Percentiles rank a stretch among this genome's conserved stretches.
Conservation (phyloP, 2,113 vertebrate species). For the Colius striatus region DNA sequence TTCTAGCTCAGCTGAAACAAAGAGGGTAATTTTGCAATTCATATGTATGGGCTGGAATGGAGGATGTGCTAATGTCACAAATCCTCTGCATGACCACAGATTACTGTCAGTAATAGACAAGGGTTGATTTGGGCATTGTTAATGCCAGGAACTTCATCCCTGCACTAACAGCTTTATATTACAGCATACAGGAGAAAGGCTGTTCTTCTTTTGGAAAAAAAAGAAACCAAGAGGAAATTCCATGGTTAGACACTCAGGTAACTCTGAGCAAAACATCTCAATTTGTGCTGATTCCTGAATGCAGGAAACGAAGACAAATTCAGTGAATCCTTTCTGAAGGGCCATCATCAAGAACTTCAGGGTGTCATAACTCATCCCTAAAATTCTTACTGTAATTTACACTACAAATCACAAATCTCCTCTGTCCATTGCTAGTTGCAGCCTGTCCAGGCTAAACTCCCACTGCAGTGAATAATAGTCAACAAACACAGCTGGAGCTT, state of each 20-base stretch:
- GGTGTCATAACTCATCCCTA: neutral
- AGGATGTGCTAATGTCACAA: neutral
- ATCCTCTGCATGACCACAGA: neutral
- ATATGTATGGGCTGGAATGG: neutral
- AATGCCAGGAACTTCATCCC: neutral
- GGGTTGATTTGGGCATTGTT: neutral
- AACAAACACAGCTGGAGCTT: neutral
- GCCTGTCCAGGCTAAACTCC: neutral
- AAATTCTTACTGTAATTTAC: neutral
- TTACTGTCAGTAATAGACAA: neutral
- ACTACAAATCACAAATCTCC: neutral
- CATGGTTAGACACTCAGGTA: rapidly evolving
- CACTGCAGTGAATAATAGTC: neutral
- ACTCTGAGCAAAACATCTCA: neutral
- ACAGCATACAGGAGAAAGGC: neutral
- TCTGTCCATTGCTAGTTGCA: neutral
- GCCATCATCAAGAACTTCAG: neutral
- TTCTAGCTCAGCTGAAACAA: slow-evolving; percentile 89
- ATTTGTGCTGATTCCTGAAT: neutral
- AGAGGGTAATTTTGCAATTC: neutral
- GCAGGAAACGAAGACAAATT: neutral
- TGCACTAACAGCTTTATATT: neutral
- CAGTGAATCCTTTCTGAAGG: neutral
- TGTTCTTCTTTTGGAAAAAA: neutral
- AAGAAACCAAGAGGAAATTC: neutral